Conservation (phyloP, 1,140 invertebrate genomes). For the Procambarus clarkii region DNA sequence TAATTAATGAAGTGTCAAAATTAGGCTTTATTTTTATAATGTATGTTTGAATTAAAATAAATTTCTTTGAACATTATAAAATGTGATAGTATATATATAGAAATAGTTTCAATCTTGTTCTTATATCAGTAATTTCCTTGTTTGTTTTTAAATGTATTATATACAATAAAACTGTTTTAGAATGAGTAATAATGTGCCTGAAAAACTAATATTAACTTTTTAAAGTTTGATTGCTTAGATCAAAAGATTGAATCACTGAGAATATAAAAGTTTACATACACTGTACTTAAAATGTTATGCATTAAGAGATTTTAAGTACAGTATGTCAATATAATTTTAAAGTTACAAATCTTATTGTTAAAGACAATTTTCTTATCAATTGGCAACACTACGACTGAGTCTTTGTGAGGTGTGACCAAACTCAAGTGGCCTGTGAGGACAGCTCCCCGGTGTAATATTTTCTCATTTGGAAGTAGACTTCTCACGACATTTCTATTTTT, state of each 20-base stretch:
- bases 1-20: neutral
- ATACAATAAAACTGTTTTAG: neutral
- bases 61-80: neutral
- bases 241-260: neutral
- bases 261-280: too few species aligned
- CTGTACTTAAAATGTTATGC: too few species aligned
- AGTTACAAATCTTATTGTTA: neutral
- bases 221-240: neutral
- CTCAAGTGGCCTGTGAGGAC: neutral
- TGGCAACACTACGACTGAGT: neutral
- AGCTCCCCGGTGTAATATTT: neutral
- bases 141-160: neutral
- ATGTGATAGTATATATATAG: neutral
- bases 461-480: slow-evolving; percentile 2
- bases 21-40: neutral
- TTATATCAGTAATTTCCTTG: neutral
- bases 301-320: neutral
- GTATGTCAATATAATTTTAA: neutral
- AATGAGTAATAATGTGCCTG: neutral
- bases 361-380: neutral
- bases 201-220: neutral
- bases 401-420: neutral
- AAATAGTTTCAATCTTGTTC: neutral
- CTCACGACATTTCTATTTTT: slow-evolving; percentile 6
- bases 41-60: neutral